Evolutionary conservation across 2,888 invertebrate genomes (phyloP).

Genomic region (Diaprepes abbreviatus): DNA sequence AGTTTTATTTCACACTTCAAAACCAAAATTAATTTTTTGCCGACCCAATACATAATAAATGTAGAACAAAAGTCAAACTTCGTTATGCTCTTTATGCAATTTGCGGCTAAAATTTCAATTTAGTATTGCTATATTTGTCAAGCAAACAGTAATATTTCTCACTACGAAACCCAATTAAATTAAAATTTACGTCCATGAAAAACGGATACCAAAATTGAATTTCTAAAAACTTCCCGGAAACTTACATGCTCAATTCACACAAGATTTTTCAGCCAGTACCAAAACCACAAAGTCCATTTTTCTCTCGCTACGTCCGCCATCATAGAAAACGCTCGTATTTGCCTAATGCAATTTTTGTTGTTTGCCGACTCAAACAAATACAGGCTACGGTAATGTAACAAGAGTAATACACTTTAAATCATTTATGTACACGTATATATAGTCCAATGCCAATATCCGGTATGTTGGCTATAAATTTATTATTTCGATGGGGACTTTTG

Average conservation of each 20-base stretch:
- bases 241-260: neutral
- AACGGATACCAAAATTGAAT: too few relatives aligned
- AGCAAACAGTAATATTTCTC: too few relatives aligned
- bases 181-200: too few relatives aligned
- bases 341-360: conserved; percentile 40
- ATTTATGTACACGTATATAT: conserved; percentile 29
- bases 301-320: conserved; percentile 14
- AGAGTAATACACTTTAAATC: conserved; percentile 34
- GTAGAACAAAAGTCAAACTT: too few relatives aligned
- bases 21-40: too few relatives aligned
- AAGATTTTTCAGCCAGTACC: conserved; percentile 25
- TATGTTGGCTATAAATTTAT: conserved; percentile 32
- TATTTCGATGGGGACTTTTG: conserved; percentile 22
- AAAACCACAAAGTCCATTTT: conserved; percentile 21
- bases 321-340: conserved; percentile 18
- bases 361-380: conserved; percentile 38
- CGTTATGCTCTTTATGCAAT: too few relatives aligned
- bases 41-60: too few relatives aligned
- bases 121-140: too few relatives aligned
- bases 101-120: too few relatives aligned
- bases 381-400: conserved; percentile 34
- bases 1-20: too few relatives aligned
- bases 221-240: neutral
- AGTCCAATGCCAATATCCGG: conserved; percentile 35
- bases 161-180: too few relatives aligned